Conservation (phyloP, 2,113 vertebrate species). For the Danio rerio region GRCz12tu NC_133183.1:35162501-35163000, state of each 20-base stretch:
- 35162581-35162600: conserved; percentile 1
- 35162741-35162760: not conserved
- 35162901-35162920: no score
- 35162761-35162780: not conserved
- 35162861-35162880: conserved; percentile 43
- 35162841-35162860: conserved; percentile 62
- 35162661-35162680: not conserved
- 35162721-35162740: conserved; percentile 7
- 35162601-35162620: not conserved
- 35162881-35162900: no score
- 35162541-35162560: conserved; percentile 26
- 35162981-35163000: no score
- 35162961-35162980: no score
- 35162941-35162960: no score
- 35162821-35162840: conserved; percentile 59
- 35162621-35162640: not conserved
- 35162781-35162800: conserved; percentile 18
- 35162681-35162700: not conserved
- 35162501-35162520: conserved; percentile 5
- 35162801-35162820: conserved; percentile 6
- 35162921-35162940: no score
- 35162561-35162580: conserved; percentile 26
- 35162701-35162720: not conserved
- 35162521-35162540: not conserved
- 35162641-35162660: not conserved